These are phyloP conservation scores for Chamaetylas fuelleborni DNA, from an alignment of 2,113 vertebrate species.

Conservation along the genomic window DNA sequence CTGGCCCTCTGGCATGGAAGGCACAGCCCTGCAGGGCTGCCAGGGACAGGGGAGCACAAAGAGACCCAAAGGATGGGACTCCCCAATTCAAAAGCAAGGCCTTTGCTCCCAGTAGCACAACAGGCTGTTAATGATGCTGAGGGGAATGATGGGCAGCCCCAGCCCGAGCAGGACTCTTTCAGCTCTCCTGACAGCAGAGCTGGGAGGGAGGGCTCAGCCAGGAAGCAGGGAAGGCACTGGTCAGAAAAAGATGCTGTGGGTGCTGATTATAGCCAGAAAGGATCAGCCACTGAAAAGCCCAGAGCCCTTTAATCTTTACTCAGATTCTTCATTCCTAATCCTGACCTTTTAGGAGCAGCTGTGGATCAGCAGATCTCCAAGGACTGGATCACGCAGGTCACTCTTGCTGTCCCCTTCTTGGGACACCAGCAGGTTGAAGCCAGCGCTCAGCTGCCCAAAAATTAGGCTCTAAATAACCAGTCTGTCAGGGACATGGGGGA, in stretches of 20 bases:
- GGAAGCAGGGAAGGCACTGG: not conserved
- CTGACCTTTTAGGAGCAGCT: not conserved
- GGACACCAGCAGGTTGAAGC: not conserved
- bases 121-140: accelerated
- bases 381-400: not conserved
- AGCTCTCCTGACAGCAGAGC: not conserved
- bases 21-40: not conserved
- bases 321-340: not conserved
- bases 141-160: not conserved
- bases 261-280: not conserved
- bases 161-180: accelerated
- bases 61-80: not conserved
- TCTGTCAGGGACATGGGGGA: not conserved
- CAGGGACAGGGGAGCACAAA: accelerated
- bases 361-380: not conserved
- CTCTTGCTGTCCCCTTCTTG: not conserved
- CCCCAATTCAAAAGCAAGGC: not conserved
- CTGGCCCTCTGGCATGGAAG: not conserved
- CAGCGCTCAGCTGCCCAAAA: not conserved
- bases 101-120: not conserved
- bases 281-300: accelerated
- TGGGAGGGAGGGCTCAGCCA: not conserved
- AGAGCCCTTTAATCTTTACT: not conserved
- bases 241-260: not conserved
- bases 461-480: not conserved